Evolutionary conservation across 2,113 vertebrate species (phyloP).

Genomic region (Dromaius novaehollandiae): DNA sequence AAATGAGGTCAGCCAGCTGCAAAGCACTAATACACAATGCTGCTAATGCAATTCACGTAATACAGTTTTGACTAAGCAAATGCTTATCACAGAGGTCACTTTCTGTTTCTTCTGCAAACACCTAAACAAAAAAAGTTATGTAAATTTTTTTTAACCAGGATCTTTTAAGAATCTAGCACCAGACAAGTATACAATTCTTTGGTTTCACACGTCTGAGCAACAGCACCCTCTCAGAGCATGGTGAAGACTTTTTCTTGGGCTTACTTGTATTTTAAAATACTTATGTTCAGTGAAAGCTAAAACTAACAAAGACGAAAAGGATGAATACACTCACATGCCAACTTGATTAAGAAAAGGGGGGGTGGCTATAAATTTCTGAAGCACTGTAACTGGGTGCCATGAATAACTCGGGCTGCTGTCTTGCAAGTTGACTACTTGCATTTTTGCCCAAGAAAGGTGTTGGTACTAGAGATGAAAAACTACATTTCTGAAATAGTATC

Average conservation of each 20-base stretch:
- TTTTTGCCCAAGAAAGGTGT: neutral
- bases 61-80: neutral
- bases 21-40: slow-evolving; percentile 49
- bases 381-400: neutral
- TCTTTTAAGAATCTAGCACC: neutral
- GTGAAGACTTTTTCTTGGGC: neutral
- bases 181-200: neutral
- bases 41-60: slow-evolving; percentile 49
- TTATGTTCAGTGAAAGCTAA: neutral
- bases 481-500: neutral
- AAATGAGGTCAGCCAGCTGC: slow-evolving; percentile 67
- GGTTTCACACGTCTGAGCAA: neutral
- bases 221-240: neutral
- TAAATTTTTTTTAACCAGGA: neutral
- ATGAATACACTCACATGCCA: neutral
- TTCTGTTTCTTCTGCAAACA: slow-evolving; percentile 41
- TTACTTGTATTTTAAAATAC: neutral
- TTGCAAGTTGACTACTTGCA: neutral
- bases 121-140: neutral
- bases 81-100: slow-evolving; percentile 24
- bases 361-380: neutral
- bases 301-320: neutral
- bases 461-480: neutral
- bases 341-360: neutral
- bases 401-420: neutral